Percentiles rank a stretch among this genome's conserved stretches.
These are phyloP conservation scores for Schizotus pectinicornis DNA, from an alignment of 2,888 invertebrate genomes.

Conservation along the genomic window DNA sequence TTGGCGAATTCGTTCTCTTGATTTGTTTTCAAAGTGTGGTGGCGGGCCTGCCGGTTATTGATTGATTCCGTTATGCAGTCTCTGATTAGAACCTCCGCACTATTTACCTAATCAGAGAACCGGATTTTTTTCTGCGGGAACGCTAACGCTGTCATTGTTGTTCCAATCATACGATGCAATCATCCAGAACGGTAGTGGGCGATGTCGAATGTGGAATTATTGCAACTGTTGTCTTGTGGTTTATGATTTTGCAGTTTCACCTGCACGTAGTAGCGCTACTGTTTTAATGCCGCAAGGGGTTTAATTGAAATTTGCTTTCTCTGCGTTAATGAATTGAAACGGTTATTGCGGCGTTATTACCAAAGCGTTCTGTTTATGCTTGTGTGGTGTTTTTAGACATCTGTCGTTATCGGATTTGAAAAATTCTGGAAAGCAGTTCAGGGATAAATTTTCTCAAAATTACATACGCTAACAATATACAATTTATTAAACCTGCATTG, in stretches of 20 bases:
- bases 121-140: conserved; percentile 9
- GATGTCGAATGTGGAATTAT: conserved; percentile 9
- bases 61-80: conserved; percentile 47
- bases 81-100: conserved; percentile 32
- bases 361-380: too few relatives aligned
- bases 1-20: conserved; percentile 52
- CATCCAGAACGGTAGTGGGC: neutral
- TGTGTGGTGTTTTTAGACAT: too few relatives aligned
- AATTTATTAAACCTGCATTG: too few relatives aligned
- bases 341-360: too few relatives aligned
- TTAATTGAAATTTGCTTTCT: conserved; percentile 17
- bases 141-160: neutral
- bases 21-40: conserved; percentile 50
- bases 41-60: conserved; percentile 39
- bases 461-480: too few relatives aligned
- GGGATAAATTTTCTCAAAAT: too few relatives aligned
- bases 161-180: conserved; percentile 16
- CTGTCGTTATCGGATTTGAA: too few relatives aligned
- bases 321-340: neutral
- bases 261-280: neutral
- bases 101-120: conserved; percentile 41
- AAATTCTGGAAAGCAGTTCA: too few relatives aligned
- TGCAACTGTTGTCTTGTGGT: neutral
- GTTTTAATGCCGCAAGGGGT: neutral
- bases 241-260: conserved; percentile 11